Evolutionary conservation across 2,797 vertebrate species (phyloP).

Genomic region (Craterocephalus amniculus): DNA sequence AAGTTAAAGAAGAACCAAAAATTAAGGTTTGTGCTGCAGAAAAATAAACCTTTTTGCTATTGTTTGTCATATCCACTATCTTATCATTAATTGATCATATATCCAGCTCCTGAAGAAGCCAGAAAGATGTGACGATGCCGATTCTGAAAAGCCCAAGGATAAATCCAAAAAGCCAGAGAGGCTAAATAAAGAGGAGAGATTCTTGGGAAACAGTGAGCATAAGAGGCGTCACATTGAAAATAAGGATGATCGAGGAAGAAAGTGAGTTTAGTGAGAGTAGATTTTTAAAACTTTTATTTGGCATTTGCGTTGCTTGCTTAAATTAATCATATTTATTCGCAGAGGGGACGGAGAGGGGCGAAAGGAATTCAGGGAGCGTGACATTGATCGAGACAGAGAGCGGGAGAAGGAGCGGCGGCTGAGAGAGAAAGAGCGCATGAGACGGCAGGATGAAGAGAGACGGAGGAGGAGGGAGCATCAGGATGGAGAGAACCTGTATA

Average conservation of each 20-base stretch:
- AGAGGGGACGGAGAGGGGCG: constrained; percentile 90
- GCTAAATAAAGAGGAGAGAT: constrained; percentile 89
- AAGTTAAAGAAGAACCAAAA: constrained; percentile 95
- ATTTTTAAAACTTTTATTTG: neutral
- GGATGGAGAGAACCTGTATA: constrained; percentile 89
- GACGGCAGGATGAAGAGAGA: constrained; percentile 92
- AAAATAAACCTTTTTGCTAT: neutral
- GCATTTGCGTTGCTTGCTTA: neutral
- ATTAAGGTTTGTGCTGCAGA: constrained; percentile 88
- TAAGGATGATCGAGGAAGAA: constrained; percentile 91
- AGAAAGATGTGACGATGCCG: constrained; percentile 89
- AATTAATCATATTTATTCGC: constrained; percentile 25
- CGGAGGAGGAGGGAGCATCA: constrained; percentile 91
- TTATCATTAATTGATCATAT: constrained; percentile 1
- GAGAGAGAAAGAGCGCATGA: constrained; percentile 88
- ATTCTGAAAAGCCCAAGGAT: constrained; percentile 91
- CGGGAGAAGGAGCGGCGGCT: constrained; percentile 87
- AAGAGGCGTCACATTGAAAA: constrained; percentile 88
- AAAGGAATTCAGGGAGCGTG: constrained; percentile 92
- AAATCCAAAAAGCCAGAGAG: constrained; percentile 91
- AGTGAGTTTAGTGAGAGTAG: constrained; percentile 73
- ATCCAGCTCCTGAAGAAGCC: constrained; percentile 95
- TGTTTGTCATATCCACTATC: neutral
- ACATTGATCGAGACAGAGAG: constrained; percentile 88
- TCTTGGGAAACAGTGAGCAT: constrained; percentile 73